phyloP scores from a whole-genome alignment of 1,140 invertebrate genomes.

The Vanessa tameamea region DNA sequence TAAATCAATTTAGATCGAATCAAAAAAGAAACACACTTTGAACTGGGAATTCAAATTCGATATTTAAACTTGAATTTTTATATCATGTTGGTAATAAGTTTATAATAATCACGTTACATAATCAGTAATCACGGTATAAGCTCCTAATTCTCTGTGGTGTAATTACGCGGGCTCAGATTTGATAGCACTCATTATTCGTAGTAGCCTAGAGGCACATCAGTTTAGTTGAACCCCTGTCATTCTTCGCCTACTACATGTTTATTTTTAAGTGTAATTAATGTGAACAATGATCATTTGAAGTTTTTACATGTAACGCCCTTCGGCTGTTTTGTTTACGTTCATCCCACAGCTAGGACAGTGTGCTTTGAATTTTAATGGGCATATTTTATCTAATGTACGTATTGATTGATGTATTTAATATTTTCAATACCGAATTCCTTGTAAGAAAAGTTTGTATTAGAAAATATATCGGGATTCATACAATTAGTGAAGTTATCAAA shows the following conservation, averaged over 20 bases:
- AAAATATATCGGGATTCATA: too few relatives aligned
- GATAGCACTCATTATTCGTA: conserved; percentile 23
- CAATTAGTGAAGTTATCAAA: too few relatives aligned
- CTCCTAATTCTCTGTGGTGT: conserved; percentile 24
- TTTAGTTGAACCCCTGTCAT: conserved; percentile 42
- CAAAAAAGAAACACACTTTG: neutral
- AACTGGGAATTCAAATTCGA: neutral
- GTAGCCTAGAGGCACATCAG: conserved; percentile 34
- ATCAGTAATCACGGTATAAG: conserved; percentile 29
- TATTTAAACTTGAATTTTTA: neutral
- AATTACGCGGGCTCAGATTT: conserved; percentile 33
- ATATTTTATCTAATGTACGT: too few relatives aligned
- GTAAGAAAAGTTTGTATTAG: too few relatives aligned
- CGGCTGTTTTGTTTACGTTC: neutral
- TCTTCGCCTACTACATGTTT: conserved; percentile 50
- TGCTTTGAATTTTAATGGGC: too few relatives aligned
- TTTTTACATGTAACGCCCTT: conserved; percentile 26
- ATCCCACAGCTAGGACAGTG: too few relatives aligned
- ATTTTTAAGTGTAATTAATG: conserved; percentile 51
- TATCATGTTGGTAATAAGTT: conserved; percentile 23
- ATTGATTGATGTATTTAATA: too few relatives aligned
- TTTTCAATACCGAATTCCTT: too few relatives aligned
- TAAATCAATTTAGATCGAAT: neutral
- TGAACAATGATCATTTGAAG: conserved; percentile 36
- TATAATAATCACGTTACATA: conserved; percentile 37